Evolutionary conservation across 2,888 invertebrate genomes (phyloP).

Genomic region (Galerucella pusilla): DNA sequence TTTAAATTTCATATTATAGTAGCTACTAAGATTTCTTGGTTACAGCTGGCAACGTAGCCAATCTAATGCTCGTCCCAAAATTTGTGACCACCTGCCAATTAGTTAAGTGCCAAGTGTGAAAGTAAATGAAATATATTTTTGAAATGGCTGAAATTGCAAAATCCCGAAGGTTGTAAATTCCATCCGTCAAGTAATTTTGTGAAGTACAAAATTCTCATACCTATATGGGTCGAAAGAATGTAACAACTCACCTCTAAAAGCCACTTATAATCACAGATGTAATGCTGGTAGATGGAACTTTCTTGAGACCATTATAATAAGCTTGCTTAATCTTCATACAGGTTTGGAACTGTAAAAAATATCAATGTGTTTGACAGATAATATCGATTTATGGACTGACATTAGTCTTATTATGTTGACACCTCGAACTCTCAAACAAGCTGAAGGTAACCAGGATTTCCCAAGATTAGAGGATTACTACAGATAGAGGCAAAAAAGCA

Average conservation of each 20-base stretch:
- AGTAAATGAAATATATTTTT: too few species aligned
- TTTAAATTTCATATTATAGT: too few species aligned
- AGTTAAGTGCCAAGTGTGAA: too few species aligned
- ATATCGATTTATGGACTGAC: neutral
- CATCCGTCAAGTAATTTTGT: neutral
- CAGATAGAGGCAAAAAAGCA: too few species aligned
- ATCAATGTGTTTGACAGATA: neutral
- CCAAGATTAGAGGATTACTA: too few species aligned
- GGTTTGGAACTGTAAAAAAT: neutral
- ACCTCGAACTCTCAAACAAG: neutral
- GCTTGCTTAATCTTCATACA: neutral
- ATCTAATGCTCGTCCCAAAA: too few species aligned
- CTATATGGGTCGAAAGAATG: neutral
- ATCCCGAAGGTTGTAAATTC: too few species aligned
- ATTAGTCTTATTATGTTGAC: neutral
- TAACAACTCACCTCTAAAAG: neutral
- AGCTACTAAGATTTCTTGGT: too few species aligned
- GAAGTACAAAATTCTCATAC: neutral
- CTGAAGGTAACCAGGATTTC: too few species aligned
- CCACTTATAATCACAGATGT: neutral
- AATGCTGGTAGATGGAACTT: neutral
- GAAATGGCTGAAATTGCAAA: too few species aligned
- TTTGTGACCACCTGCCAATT: too few species aligned
- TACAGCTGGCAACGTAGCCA: too few species aligned
- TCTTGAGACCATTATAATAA: neutral